Percentiles rank a stretch among this genome's conserved stretches.
These are phyloP conservation scores for Drosophila villosipedis DNA, from an alignment of 2,888 invertebrate genomes.

Conservation along the genomic window DNA sequence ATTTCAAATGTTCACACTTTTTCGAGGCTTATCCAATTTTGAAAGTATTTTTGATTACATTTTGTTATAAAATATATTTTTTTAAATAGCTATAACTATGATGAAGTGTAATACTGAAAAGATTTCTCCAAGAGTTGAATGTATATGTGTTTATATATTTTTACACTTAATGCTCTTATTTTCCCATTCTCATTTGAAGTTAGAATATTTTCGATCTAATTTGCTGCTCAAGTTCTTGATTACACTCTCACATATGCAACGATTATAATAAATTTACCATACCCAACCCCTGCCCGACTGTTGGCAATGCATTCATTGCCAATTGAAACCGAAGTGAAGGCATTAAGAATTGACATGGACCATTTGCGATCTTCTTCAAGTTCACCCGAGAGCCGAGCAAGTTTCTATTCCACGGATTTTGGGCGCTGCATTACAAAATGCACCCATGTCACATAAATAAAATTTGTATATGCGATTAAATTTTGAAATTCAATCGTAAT, in stretches of 20 bases:
- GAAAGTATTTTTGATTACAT: not conserved
- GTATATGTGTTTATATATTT: not conserved
- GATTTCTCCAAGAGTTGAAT: not conserved
- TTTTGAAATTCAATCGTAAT: constrained; percentile 80
- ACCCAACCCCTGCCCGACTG: not conserved
- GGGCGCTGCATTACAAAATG: constrained; percentile 45
- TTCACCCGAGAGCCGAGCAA: constrained; percentile 13
- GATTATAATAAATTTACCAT: not conserved
- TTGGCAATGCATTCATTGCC: constrained; percentile 25
- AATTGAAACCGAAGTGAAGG: constrained; percentile 55
- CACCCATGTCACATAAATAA: constrained; percentile 81
- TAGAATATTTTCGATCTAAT: not conserved
- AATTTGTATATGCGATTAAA: constrained; percentile 80
- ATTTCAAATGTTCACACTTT: not conserved
- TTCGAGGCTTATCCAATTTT: not conserved
- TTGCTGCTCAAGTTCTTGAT: not conserved
- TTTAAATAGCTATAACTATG: not conserved
- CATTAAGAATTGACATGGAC: constrained; percentile 62
- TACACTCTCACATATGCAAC: not conserved
- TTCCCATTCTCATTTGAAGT: not conserved
- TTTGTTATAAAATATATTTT: too few relatives aligned
- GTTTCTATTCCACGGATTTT: constrained; percentile 69
- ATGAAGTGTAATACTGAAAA: not conserved
- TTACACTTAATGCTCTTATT: not conserved
- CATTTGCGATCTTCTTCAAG: constrained; percentile 63